Evolutionary conservation across 92 coral and sea anemone species (phyloP).

Genomic region (Palythoa heliodiscus): DNA sequence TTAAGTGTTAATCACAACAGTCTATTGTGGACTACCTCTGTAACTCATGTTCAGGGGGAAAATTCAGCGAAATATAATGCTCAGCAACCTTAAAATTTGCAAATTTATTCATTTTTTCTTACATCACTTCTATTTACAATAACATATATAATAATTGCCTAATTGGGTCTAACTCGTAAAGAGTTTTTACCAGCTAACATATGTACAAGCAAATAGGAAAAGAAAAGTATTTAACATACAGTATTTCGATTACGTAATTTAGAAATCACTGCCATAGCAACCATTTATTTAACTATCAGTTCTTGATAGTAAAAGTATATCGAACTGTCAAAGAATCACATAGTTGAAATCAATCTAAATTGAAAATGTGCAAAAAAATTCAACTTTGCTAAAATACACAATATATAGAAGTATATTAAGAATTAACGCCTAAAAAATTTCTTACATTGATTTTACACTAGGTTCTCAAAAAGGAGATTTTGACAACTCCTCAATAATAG

Average conservation of each 20-base stretch:
- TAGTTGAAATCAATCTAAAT: neutral
- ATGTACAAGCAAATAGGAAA: neutral
- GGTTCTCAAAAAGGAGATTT: neutral
- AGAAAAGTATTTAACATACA: neutral
- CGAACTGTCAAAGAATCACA: neutral
- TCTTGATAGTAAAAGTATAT: neutral
- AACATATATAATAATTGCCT: neutral
- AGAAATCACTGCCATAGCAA: neutral
- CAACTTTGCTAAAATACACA: neutral
- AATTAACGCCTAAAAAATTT: neutral
- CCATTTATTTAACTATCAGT: neutral
- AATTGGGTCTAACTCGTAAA: neutral
- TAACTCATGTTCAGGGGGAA: too few relatives aligned
- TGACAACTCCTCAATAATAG: neutral
- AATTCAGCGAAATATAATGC: too few relatives aligned
- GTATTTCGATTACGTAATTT: neutral
- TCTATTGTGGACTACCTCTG: too few relatives aligned
- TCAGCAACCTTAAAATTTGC: neutral
- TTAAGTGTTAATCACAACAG: too few relatives aligned
- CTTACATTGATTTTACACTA: neutral
- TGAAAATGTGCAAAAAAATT: neutral
- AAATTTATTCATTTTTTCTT: neutral
- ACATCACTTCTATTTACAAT: neutral
- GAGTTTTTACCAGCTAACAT: neutral
- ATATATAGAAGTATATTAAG: too few relatives aligned